Evolutionary conservation across 2,888 invertebrate genomes (phyloP).

Genomic region (Embidobia sp.): DNA sequence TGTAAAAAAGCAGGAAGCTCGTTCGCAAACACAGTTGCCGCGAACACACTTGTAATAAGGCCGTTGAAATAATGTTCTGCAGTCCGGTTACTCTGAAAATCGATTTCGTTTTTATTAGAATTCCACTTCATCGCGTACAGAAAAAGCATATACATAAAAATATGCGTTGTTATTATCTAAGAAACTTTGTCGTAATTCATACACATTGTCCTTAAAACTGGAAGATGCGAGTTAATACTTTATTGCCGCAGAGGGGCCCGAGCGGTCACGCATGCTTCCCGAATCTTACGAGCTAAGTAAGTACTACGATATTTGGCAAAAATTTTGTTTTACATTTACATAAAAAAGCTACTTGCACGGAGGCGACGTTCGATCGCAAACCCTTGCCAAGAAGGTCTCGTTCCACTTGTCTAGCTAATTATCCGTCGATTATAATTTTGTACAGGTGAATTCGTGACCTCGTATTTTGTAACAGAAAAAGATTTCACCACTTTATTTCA

Average conservation of each 20-base stretch:
- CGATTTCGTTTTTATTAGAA: slow-evolving; percentile 59
- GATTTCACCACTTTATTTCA: neutral
- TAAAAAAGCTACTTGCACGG: slow-evolving; percentile 80
- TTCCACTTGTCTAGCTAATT: slow-evolving; percentile 13
- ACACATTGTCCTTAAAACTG: slow-evolving; percentile 66
- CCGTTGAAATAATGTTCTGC: too few species aligned
- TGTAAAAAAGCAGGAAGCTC: slow-evolving; percentile 1
- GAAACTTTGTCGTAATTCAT: slow-evolving; percentile 69
- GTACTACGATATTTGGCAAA: slow-evolving; percentile 81
- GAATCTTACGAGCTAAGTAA: slow-evolving; percentile 75
- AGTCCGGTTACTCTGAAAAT: slow-evolving; percentile 66
- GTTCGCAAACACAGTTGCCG: neutral
- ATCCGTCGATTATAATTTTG: slow-evolving; percentile 36
- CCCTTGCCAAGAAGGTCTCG: slow-evolving; percentile 1
- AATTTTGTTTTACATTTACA: slow-evolving; percentile 77
- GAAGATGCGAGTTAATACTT: slow-evolving; percentile 80
- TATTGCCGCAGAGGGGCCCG: slow-evolving; percentile 37
- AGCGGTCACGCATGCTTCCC: slow-evolving; percentile 58
- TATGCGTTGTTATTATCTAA: slow-evolving; percentile 78
- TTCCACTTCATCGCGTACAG: slow-evolving; percentile 78
- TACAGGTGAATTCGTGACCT: slow-evolving; percentile 29
- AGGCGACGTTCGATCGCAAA: slow-evolving; percentile 68
- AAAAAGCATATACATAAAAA: slow-evolving; percentile 82
- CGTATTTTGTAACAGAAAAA: slow-evolving; percentile 36
- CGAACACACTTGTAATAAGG: neutral